phyloP scores from a whole-genome alignment of 2,797 vertebrate species.

The Cirrhinus mrigala region DNA sequence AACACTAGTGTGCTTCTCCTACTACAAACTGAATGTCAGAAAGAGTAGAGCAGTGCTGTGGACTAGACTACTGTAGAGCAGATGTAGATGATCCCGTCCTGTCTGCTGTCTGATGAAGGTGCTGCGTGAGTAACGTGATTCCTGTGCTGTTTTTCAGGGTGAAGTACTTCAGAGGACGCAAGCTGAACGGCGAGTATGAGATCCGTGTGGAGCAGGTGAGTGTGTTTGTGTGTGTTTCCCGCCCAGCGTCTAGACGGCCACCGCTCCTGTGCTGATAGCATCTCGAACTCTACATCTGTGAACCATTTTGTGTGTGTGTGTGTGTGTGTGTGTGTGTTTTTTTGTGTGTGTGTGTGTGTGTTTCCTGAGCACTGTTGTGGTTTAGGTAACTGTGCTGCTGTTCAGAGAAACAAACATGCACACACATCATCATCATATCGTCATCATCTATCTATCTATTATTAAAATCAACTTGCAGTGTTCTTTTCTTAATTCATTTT shows the following conservation, averaged over 20 bases:
- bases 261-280: not conserved
- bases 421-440: too few relatives aligned
- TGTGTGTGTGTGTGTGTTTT: too few relatives aligned
- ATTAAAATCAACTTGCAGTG: too few relatives aligned
- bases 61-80: not conserved
- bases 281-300: not conserved
- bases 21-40: too few relatives aligned
- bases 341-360: not conserved
- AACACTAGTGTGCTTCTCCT: too few relatives aligned
- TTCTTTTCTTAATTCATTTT: too few relatives aligned
- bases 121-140: not conserved
- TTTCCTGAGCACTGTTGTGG: not conserved
- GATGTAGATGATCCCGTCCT: not conserved
- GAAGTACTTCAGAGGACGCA: conserved; percentile 94
- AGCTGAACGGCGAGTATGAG: conserved; percentile 92
- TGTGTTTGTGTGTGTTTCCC: conserved; percentile 37
- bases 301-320: too few relatives aligned
- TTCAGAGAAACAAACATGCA: not conserved
- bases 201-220: conserved; percentile 95
- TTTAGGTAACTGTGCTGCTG: not conserved
- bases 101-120: too few relatives aligned
- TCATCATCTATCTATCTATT: too few relatives aligned
- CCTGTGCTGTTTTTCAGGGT: conserved; percentile 78
- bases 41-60: too few relatives aligned
- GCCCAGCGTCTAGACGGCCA: not conserved